Conservation (phyloP, 2,113 vertebrate genomes). For the Athene cunicularia region DNA sequence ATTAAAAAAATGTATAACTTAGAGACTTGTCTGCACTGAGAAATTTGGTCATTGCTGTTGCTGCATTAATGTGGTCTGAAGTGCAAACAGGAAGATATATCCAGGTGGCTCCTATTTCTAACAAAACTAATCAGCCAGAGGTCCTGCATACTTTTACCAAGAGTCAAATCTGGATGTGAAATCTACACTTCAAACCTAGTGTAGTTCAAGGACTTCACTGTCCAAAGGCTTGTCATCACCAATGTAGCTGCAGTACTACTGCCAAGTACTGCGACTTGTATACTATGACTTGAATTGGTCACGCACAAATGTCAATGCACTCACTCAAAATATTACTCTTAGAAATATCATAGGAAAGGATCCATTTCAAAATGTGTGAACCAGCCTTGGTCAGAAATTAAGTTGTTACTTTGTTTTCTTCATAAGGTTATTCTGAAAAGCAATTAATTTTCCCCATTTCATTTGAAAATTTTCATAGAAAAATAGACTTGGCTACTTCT, state of each 20-base stretch:
- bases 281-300: neutral
- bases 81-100: neutral
- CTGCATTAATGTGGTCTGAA: conserved; percentile 18
- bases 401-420: neutral
- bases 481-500: neutral
- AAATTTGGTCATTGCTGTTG: conserved; percentile 10
- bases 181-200: neutral
- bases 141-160: neutral
- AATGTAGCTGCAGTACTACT: neutral
- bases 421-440: neutral
- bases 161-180: neutral
- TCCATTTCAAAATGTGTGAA: neutral
- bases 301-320: neutral
- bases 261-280: neutral
- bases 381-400: neutral
- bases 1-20: conserved; percentile 65
- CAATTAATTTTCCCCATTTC: neutral
- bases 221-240: neutral
- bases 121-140: neutral
- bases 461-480: neutral
- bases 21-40: conserved; percentile 21
- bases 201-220: neutral
- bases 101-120: neutral
- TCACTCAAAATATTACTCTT: neutral
- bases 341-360: neutral